Evolutionary conservation across 2,113 vertebrate genomes (phyloP), one percentile per base, ranked within the genome.

Genomic region (Pyxicephalus adspersus): DNA sequence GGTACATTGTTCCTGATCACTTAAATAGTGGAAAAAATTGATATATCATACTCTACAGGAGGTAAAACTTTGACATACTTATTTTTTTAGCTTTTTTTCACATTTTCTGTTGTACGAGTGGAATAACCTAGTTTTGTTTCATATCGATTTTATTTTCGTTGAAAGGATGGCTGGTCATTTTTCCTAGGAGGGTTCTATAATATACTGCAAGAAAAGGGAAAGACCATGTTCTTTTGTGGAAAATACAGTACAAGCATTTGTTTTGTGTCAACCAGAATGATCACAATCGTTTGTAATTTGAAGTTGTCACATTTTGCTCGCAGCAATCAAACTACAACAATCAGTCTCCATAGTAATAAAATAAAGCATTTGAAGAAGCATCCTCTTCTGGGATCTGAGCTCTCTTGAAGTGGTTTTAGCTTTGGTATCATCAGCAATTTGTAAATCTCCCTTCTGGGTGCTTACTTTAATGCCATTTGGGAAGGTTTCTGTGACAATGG

Each of bases 191-290:
- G 89, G 80, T 89, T 91, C 90, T 88, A 90, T 90, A 88, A 83
- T 85, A 19, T 89, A 90, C 91, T 86, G 19, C 87, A 90, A 91
- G 92, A 90, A 93, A 89, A 92, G 86, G 90, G 90, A 90, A 84
- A 84, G 89, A 86, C 90, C 91, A 88, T 71, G 50, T 91, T 88
- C 88, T 92, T 91, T 86, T 91, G 81, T 64, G 92, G 94, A 93
- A 92, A 94, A 90, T 91, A 74, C 92, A 91, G 93, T 93, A 91
- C 92, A 45, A 90, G 89, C 92, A 91, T 84, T 86, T 87, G 91
- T 92, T 93, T 93, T 92, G 83, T 90, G 93, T 92, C 90, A 89
- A 88, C 89, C 86, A 85, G 85, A 57, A 28, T 73, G 70, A 89
- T 93, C 94, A 91, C 91, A 89, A 93, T 94, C 86, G 84, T 85